Percentiles rank a stretch among this genome's conserved stretches.
phyloP scores from a whole-genome alignment of 2,797 vertebrate genomes.

The Chaenodraco wilsoni region DNA sequence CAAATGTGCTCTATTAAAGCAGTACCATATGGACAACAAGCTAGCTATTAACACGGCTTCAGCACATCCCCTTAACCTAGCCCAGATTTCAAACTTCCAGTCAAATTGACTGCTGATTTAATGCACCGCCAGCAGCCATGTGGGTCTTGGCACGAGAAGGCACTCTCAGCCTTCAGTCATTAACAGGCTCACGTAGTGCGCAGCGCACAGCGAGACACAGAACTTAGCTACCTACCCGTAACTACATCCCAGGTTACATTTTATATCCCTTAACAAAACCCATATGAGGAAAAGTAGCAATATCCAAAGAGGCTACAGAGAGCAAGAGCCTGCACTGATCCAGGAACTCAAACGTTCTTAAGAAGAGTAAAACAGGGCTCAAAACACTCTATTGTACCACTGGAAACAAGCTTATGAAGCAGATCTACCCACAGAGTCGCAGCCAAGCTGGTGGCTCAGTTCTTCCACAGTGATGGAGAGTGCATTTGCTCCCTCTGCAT shows the following conservation, averaged over 20 bases:
- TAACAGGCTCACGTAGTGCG: constrained; percentile 67
- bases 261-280: constrained; percentile 40
- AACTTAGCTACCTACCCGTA: constrained; percentile 53
- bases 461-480: constrained; percentile 79
- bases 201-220: constrained; percentile 55
- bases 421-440: constrained; percentile 57
- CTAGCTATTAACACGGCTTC: constrained; percentile 94
- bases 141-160: constrained; percentile 85
- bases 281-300: constrained; percentile 28
- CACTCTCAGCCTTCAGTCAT: constrained; percentile 79
- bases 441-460: constrained; percentile 68
- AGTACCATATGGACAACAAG: constrained; percentile 97
- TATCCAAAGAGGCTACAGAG: constrained; percentile 28
- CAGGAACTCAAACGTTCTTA: constrained; percentile 38
- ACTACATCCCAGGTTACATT: constrained; percentile 54
- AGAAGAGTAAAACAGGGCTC: constrained; percentile 48
- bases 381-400: constrained; percentile 44
- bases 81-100: constrained; percentile 91
- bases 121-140: constrained; percentile 88
- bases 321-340: constrained; percentile 22
- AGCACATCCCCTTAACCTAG: constrained; percentile 87
- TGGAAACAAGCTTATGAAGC: constrained; percentile 67
- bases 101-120: constrained; percentile 92
- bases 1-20: constrained; percentile 96
- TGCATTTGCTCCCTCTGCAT: constrained; percentile 65